phyloP scores from a whole-genome alignment of 2,113 vertebrate genomes.

The Pandion haliaetus region DNA sequence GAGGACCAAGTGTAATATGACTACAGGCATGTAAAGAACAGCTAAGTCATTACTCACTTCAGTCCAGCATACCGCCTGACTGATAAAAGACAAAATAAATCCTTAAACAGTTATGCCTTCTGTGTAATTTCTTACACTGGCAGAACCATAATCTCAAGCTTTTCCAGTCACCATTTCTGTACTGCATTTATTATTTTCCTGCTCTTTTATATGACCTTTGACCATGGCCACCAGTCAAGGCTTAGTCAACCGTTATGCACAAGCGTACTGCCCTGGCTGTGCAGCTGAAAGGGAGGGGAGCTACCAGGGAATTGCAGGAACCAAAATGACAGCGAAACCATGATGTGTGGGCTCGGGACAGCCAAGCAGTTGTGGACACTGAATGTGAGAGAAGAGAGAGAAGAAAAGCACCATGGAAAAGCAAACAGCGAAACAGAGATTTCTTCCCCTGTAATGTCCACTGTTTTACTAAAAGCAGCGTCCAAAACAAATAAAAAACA shows the following conservation, averaged over 20 bases:
- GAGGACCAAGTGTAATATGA: not conserved
- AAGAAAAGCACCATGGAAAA: not conserved
- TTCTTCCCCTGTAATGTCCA: not conserved
- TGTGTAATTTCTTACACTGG: not conserved
- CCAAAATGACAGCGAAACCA: not conserved
- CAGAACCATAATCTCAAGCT: not conserved
- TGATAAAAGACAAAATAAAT: not conserved
- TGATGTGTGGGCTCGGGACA: not conserved
- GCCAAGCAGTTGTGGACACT: not conserved
- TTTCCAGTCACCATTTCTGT: not conserved
- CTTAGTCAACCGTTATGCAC: not conserved
- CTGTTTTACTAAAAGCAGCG: not conserved
- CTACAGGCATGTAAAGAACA: not conserved
- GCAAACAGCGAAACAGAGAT: not conserved
- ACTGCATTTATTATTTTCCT: not conserved
- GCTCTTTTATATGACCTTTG: not conserved
- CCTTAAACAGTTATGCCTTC: not conserved
- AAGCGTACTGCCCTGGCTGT: fast-evolving
- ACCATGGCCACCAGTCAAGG: not conserved
- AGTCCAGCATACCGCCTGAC: not conserved
- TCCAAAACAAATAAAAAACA: not conserved
- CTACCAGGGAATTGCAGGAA: not conserved
- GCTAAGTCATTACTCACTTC: not conserved
- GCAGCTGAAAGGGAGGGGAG: not conserved
- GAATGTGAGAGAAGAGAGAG: not conserved